A percentile compares a stretch with the other conserved stretches of the same genome.
Conservation (phyloP, 2,888 invertebrate species). For the Drosophila conformis region DNA sequence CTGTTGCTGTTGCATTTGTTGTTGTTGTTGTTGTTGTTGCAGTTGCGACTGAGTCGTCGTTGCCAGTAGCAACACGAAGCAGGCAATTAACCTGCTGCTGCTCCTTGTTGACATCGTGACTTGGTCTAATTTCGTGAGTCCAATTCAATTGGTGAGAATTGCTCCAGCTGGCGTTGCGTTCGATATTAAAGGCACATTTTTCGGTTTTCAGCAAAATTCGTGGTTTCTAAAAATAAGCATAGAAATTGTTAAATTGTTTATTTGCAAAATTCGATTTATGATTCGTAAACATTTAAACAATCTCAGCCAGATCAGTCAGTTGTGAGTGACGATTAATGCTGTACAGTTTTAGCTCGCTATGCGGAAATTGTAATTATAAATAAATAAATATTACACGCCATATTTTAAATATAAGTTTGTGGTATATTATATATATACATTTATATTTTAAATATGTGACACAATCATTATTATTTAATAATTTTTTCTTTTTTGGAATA, state of each 20-base stretch:
- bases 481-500: neutral
- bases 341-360: neutral
- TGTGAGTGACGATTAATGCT: slow-evolving; percentile 9
- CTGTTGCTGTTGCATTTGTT: slow-evolving; percentile 20
- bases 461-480: no score
- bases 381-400: neutral
- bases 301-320: slow-evolving; percentile 15
- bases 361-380: neutral
- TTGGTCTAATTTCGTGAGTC: slow-evolving; percentile 35
- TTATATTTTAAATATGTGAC: no score
- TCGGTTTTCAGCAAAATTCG: slow-evolving; percentile 40
- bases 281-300: slow-evolving; percentile 61
- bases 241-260: slow-evolving; percentile 53
- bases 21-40: slow-evolving; percentile 25
- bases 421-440: no score
- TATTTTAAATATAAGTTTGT: neutral
- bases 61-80: slow-evolving; percentile 40
- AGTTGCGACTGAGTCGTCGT: slow-evolving; percentile 43
- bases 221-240: slow-evolving; percentile 57
- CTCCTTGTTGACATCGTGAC: slow-evolving; percentile 54
- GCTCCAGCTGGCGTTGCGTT: slow-evolving; percentile 39
- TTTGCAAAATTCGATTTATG: slow-evolving; percentile 45
- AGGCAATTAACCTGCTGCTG: slow-evolving; percentile 19
- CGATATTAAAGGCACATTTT: slow-evolving; percentile 73
- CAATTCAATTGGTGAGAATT: slow-evolving; percentile 33